phyloP scores from a whole-genome alignment of 2,113 vertebrate genomes.

The Oceanodroma tethys region DNA sequence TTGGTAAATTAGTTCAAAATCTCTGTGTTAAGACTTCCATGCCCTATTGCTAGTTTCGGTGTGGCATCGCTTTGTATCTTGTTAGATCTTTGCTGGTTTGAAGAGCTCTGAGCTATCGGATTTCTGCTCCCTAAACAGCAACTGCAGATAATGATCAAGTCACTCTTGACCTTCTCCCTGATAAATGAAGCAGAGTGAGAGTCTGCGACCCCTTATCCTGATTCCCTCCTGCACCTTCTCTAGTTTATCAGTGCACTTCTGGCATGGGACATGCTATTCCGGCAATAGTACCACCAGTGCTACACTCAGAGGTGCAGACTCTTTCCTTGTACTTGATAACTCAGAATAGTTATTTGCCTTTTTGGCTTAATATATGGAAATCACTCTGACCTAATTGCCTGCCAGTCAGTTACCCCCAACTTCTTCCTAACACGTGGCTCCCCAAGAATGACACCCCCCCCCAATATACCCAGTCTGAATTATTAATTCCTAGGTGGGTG shows the following conservation, averaged over 20 bases:
- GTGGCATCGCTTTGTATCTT: neutral
- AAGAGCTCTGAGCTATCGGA: neutral
- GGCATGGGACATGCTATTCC: fast-evolving
- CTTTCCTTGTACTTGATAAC: neutral
- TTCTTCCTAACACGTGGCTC: neutral
- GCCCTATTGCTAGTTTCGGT: neutral
- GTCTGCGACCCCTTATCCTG: fast-evolving
- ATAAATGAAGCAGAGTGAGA: neutral
- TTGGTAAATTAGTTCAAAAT: constrained; percentile 17
- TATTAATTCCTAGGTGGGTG: neutral
- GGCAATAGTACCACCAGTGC: neutral
- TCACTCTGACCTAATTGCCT: neutral
- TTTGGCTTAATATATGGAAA: neutral
- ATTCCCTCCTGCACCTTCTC: neutral
- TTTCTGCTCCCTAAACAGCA: constrained; percentile 6
- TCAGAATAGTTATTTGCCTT: neutral
- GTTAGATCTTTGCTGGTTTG: constrained; percentile 1
- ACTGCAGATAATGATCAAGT: constrained; percentile 24
- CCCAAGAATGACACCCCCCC: neutral
- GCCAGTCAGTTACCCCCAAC: neutral
- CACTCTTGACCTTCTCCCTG: constrained; percentile 22
- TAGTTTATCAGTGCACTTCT: neutral
- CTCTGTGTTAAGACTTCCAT: neutral
- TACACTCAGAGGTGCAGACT: neutral
- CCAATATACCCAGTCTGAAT: neutral